Evolutionary conservation across 2,113 vertebrate species (phyloP).

Genomic region (Polypterus senegalus): DNA sequence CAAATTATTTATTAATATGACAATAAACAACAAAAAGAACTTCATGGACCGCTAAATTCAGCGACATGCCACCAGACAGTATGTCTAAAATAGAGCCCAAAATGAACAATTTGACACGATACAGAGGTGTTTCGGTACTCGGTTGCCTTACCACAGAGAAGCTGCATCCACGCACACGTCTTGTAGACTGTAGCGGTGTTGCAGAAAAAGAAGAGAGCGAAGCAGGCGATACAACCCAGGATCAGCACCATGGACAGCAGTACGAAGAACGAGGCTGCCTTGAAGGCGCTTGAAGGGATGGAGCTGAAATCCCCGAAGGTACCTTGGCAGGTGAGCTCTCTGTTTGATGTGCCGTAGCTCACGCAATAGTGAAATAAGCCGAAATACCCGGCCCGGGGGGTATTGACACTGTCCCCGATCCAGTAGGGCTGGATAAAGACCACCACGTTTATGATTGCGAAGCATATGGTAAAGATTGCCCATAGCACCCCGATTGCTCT

Average conservation of each 20-base stretch:
- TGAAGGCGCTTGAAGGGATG: conserved; percentile 87
- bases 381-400: conserved; percentile 86
- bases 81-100: no score
- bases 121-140: not conserved
- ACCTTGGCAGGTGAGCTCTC: conserved; percentile 80
- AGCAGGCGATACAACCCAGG: conserved; percentile 89
- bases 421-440: conserved; percentile 95
- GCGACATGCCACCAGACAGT: no score
- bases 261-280: conserved; percentile 87
- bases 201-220: conserved; percentile 95
- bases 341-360: conserved; percentile 70
- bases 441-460: conserved; percentile 95
- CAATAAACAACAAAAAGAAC: no score
- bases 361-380: conserved; percentile 93
- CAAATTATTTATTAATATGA: no score
- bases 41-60: no score
- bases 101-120: not conserved
- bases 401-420: conserved; percentile 92
- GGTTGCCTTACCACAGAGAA: conserved; percentile 72
- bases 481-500: conserved; percentile 84
- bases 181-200: conserved; percentile 96
- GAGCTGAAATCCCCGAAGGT: conserved; percentile 89
- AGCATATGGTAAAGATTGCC: conserved; percentile 97
- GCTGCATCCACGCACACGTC: conserved; percentile 97
- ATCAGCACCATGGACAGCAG: conserved; percentile 93